Conservation (phyloP, 2,797 vertebrate species). For the Xenops minutus region DNA sequence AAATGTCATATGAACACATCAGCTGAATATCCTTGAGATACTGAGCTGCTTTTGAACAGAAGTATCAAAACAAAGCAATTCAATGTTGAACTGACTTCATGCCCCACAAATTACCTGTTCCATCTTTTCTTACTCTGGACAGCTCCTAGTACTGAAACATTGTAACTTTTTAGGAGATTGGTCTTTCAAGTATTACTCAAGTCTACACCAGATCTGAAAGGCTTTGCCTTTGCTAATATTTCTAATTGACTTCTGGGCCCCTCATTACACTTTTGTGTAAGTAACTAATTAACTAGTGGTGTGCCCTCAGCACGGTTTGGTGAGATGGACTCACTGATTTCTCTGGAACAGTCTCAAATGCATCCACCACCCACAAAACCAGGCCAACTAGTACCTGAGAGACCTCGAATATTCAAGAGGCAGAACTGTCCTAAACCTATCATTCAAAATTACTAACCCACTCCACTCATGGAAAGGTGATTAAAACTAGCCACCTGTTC, state of each 20-base stretch:
- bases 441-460: background rate
- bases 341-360: background rate
- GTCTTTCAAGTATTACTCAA: background rate
- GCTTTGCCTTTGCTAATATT: background rate
- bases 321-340: background rate
- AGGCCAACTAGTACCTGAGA: background rate
- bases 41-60: background rate
- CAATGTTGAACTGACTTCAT: background rate
- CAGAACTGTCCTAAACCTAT: background rate
- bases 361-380: background rate
- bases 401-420: background rate
- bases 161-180: background rate
- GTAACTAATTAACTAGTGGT: background rate
- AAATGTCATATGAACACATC: accelerated
- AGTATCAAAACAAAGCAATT: background rate
- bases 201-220: background rate
- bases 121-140: background rate
- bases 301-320: background rate
- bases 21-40: background rate
- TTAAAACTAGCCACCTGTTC: background rate
- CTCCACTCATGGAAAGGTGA: background rate
- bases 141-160: background rate
- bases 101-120: background rate
- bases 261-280: background rate
- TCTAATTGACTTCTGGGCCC: background rate